A percentile compares a stretch with the other conserved stretches of the same genome.
phyloP scores from a whole-genome alignment of 1,140 invertebrate species.

The Babylonia areolata region DNA sequence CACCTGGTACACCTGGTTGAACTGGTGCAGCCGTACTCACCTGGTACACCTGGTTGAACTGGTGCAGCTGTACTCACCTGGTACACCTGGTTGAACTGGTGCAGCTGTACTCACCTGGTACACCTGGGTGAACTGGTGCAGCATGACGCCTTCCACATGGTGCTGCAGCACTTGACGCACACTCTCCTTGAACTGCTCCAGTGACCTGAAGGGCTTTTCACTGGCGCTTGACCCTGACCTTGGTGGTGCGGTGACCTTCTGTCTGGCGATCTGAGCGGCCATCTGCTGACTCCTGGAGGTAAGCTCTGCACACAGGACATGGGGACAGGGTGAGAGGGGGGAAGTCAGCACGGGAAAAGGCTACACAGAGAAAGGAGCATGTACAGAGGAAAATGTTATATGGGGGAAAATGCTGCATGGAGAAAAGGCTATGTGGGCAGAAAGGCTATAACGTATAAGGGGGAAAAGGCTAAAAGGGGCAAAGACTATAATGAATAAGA shows the following conservation, averaged over 20 bases:
- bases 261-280: neutral
- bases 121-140: slow-evolving; percentile 41
- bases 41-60: slow-evolving; percentile 45
- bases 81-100: neutral
- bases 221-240: neutral
- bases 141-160: slow-evolving; percentile 47
- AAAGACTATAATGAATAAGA: too few species aligned
- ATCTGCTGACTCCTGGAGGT: neutral
- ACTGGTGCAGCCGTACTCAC: slow-evolving; percentile 22
- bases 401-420: too few species aligned
- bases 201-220: neutral
- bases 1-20: neutral
- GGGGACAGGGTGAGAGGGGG: too few species aligned
- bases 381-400: too few species aligned
- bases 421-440: too few species aligned
- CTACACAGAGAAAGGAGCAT: too few species aligned
- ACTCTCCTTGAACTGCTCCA: slow-evolving; percentile 45
- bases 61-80: slow-evolving; percentile 22
- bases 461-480: too few species aligned
- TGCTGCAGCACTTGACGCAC: slow-evolving; percentile 51
- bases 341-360: too few species aligned
- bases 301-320: neutral
- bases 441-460: too few species aligned
- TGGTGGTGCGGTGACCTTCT: neutral
- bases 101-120: slow-evolving; percentile 41